These are phyloP conservation scores for Papilio polyxenes DNA, from an alignment of 1,140 invertebrate species.

Conservation along the genomic window DNA sequence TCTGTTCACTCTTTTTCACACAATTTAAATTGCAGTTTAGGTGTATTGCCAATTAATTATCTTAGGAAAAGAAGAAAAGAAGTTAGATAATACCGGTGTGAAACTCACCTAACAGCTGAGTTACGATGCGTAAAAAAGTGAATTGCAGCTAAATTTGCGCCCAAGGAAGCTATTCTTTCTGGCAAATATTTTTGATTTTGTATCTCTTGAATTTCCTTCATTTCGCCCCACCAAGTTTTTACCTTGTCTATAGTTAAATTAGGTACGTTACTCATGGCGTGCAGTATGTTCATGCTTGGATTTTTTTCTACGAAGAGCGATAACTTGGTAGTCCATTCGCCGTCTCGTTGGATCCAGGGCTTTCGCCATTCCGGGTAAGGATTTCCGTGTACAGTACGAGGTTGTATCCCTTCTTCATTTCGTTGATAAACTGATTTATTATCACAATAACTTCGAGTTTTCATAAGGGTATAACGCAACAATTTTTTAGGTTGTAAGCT, in stretches of 20 bases:
- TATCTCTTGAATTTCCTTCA: slow-evolving; percentile 71
- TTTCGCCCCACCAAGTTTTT: slow-evolving; percentile 65
- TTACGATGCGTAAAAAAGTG: slow-evolving; percentile 72
- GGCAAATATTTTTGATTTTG: slow-evolving; percentile 67
- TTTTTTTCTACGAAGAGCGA: slow-evolving; percentile 69
- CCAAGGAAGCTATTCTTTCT: slow-evolving; percentile 63
- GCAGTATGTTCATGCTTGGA: slow-evolving; percentile 64
- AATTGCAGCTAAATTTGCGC: slow-evolving; percentile 69
- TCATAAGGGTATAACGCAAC: slow-evolving; percentile 45
- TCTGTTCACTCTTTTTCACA: no score
- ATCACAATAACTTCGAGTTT: slow-evolving; percentile 60
- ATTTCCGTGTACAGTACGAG: slow-evolving; percentile 62
- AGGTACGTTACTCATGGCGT: slow-evolving; percentile 61
- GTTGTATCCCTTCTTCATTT: slow-evolving; percentile 65
- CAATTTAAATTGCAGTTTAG: no score
- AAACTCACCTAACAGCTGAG: slow-evolving; percentile 64
- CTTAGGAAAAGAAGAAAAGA: no score
- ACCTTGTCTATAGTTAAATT: slow-evolving; percentile 56
- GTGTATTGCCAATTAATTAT: no score
- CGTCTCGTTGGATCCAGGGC: slow-evolving; percentile 67
- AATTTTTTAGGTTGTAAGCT: slow-evolving; percentile 47
- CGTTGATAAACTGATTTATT: slow-evolving; percentile 69
- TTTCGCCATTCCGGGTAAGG: slow-evolving; percentile 70
- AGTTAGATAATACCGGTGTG: background rate
- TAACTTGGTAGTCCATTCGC: slow-evolving; percentile 69